Conservation (phyloP, 2,797 vertebrate genomes). For the Phataginus tetradactyla region DNA sequence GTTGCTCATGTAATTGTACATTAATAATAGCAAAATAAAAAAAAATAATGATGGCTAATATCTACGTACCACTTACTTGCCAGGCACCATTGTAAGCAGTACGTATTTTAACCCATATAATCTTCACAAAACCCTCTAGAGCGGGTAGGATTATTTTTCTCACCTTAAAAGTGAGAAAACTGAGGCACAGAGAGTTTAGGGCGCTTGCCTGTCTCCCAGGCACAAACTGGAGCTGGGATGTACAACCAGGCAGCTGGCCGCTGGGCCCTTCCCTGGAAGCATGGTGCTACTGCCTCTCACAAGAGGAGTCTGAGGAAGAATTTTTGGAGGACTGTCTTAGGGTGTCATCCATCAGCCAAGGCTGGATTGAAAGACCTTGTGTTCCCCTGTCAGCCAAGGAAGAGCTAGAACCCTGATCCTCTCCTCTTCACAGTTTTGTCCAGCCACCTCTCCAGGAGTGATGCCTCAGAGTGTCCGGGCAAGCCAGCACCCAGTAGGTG, state of each 20-base stretch:
- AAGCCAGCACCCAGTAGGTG: not conserved
- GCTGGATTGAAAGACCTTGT: not conserved
- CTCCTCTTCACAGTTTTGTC: not conserved
- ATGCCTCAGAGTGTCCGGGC: not conserved
- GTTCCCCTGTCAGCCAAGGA: not conserved
- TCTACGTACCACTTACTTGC: not conserved
- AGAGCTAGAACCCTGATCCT: not conserved
- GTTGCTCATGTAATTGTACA: too few species aligned
- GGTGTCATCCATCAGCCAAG: not conserved
- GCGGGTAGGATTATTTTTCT: not conserved
- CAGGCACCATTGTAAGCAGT: not conserved
- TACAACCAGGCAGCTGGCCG: not conserved
- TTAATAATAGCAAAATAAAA: too few species aligned
- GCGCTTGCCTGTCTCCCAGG: not conserved
- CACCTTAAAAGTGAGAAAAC: not conserved
- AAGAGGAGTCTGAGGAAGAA: not conserved
- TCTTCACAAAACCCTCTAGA: constrained; percentile 8
- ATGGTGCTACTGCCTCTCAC: not conserved
- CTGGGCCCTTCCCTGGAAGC: not conserved
- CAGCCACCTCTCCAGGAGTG: not conserved
- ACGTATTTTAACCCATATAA: not conserved
- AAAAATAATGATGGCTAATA: not conserved
- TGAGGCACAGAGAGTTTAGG: not conserved
- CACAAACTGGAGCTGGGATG: not conserved
- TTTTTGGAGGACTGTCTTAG: not conserved